phyloP scores from a whole-genome alignment of 2,113 vertebrate genomes.

The Corythornis cristatus region DNA sequence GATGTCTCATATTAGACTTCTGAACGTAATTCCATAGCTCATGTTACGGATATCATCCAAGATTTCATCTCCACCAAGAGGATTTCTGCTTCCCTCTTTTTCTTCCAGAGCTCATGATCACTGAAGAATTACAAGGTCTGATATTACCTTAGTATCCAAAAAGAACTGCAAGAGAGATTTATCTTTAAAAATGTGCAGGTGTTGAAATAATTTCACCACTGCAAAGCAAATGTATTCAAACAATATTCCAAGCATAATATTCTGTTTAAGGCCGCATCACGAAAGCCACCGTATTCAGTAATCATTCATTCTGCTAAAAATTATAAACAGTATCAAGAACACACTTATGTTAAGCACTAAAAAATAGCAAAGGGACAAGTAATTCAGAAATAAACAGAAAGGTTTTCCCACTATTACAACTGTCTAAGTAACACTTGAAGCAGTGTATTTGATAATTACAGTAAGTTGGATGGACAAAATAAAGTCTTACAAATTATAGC shows the following conservation, averaged over 20 bases:
- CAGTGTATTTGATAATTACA: neutral
- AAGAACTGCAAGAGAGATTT: neutral
- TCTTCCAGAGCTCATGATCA: slow-evolving; percentile 17
- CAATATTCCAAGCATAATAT: neutral
- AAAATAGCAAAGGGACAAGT: neutral
- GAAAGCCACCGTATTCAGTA: neutral
- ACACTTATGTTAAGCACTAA: neutral
- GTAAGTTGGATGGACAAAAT: neutral
- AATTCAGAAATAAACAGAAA: neutral
- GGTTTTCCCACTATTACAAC: neutral
- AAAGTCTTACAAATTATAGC: neutral
- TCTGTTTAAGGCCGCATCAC: neutral
- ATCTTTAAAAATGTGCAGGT: slow-evolving; percentile 10
- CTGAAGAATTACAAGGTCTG: slow-evolving; percentile 19
- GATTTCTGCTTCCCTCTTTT: slow-evolving; percentile 14
- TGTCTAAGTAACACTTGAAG: neutral
- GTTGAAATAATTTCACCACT: neutral
- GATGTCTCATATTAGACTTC: slow-evolving; percentile 51
- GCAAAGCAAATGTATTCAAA: neutral
- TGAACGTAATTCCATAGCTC: neutral
- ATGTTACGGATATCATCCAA: neutral
- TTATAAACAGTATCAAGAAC: neutral
- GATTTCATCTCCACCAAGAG: slow-evolving; percentile 2
- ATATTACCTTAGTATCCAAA: neutral
- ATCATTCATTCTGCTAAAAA: neutral